Evolutionary conservation across 2,113 vertebrate genomes (phyloP).

Genomic region (Aegotheles bennettii): DNA sequence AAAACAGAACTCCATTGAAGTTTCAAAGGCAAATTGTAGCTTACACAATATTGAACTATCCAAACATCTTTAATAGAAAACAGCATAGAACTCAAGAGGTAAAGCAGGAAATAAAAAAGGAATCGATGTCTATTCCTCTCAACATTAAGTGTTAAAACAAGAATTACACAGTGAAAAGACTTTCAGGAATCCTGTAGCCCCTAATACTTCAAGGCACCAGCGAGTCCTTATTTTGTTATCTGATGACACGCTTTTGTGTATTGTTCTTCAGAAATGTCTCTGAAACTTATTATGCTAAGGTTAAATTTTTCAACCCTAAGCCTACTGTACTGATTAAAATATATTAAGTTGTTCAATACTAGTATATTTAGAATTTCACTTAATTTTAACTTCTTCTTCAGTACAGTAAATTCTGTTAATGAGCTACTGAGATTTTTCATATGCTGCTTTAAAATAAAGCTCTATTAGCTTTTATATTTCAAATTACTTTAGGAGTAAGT

Average conservation of each 20-base stretch:
- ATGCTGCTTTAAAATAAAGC: not conserved
- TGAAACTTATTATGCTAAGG: not conserved
- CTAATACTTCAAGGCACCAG: not conserved
- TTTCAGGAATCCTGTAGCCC: not conserved
- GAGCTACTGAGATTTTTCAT: not conserved
- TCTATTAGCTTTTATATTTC: not conserved
- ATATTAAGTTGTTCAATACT: not conserved
- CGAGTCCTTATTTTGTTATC: not conserved
- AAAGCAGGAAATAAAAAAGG: not conserved
- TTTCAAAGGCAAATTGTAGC: not conserved
- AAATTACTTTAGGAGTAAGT: too few species aligned
- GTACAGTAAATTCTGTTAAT: not conserved
- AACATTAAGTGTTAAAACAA: not conserved
- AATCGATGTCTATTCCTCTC: not conserved
- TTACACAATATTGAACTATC: not conserved
- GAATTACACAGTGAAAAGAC: not conserved
- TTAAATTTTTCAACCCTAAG: not conserved
- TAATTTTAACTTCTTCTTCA: not conserved
- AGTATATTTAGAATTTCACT: not conserved
- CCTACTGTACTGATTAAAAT: not conserved
- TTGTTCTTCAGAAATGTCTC: not conserved
- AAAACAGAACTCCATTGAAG: not conserved
- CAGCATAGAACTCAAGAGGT: not conserved
- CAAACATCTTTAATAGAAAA: not conserved
- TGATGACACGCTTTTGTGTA: not conserved